These are phyloP conservation scores for Coelopa pilipes DNA, from an alignment of 2,888 invertebrate species.

Conservation along the genomic window DNA sequence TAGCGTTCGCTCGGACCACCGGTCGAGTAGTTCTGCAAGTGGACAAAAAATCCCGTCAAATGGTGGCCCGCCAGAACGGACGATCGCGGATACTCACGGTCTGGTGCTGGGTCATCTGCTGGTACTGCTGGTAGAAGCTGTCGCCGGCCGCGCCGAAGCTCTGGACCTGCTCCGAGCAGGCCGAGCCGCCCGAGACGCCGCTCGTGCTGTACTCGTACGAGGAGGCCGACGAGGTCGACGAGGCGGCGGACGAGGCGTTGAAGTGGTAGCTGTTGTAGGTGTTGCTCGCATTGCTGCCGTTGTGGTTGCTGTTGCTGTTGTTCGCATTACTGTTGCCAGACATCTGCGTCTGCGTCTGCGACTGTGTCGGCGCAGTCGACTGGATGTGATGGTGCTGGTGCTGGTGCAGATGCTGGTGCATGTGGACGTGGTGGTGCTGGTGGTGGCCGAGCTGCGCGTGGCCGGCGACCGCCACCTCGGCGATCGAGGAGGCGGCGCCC, in stretches of 20 bases:
- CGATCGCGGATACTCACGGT: conserved; percentile 55
- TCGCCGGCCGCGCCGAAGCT: conserved; percentile 47
- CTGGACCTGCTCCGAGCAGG: conserved; percentile 45
- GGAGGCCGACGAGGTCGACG: conserved; percentile 59
- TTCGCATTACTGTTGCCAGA: neutral
- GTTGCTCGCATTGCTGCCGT: conserved; percentile 40
- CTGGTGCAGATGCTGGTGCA: conserved; percentile 48
- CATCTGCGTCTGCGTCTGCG: conserved; percentile 3
- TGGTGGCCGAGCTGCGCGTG: conserved; percentile 47
- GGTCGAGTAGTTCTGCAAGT: conserved; percentile 55
- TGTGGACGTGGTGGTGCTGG: conserved; percentile 47
- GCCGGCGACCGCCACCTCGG: conserved; percentile 45
- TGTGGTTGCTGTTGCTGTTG: conserved; percentile 35
- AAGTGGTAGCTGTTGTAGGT: conserved; percentile 65
- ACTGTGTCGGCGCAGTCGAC: conserved; percentile 43
- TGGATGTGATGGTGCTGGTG: conserved; percentile 41
- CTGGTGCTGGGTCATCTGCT: conserved; percentile 52
- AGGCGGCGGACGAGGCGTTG: conserved; percentile 53
- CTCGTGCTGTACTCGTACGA: conserved; percentile 64
- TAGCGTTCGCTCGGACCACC: conserved; percentile 73
- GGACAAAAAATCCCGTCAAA: neutral
- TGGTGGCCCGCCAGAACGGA: too few species aligned
- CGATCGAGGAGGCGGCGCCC: conserved; percentile 15
- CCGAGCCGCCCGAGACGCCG: conserved; percentile 68
- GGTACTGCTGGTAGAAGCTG: conserved; percentile 54